Evolutionary conservation across 1,140 invertebrate genomes (phyloP).

Genomic region (Drosophila ambigua): DNA sequence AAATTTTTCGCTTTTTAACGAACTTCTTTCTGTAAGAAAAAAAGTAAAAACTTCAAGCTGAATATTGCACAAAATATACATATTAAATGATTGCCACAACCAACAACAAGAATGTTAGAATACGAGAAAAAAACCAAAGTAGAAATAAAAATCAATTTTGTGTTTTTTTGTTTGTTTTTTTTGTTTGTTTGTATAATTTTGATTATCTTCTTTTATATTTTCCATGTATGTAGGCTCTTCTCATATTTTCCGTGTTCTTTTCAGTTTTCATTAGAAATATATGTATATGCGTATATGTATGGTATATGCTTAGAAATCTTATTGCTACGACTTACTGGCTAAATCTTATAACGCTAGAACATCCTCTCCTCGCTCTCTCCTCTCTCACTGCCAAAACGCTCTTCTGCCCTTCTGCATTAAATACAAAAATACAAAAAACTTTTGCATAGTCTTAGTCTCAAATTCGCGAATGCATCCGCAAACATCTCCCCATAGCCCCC

Average conservation of each 20-base stretch:
- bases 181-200: constrained; percentile 66
- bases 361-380: constrained; percentile 25
- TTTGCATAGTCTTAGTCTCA: constrained; percentile 79
- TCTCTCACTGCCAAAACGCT: constrained; percentile 3
- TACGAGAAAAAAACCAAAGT: constrained; percentile 33
- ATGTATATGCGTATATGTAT: constrained; percentile 34
- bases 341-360: constrained; percentile 43
- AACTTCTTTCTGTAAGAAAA: no score
- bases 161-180: constrained; percentile 29
- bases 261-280: constrained; percentile 66
- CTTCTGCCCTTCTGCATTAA: constrained; percentile 68
- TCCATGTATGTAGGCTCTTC: constrained; percentile 73
- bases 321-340: constrained; percentile 48
- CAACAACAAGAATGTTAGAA: constrained; percentile 41
- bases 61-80: constrained; percentile 41
- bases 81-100: constrained; percentile 47
- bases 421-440: constrained; percentile 80
- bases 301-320: constrained; percentile 49
- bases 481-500: constrained; percentile 7
- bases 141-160: constrained; percentile 69
- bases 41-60: no score
- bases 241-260: constrained; percentile 40
- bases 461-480: constrained; percentile 41
- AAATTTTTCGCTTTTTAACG: background rate
- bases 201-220: constrained; percentile 83